phyloP scores from a whole-genome alignment of 2,888 invertebrate species.

The Leptinotarsa rubiginosa region DNA sequence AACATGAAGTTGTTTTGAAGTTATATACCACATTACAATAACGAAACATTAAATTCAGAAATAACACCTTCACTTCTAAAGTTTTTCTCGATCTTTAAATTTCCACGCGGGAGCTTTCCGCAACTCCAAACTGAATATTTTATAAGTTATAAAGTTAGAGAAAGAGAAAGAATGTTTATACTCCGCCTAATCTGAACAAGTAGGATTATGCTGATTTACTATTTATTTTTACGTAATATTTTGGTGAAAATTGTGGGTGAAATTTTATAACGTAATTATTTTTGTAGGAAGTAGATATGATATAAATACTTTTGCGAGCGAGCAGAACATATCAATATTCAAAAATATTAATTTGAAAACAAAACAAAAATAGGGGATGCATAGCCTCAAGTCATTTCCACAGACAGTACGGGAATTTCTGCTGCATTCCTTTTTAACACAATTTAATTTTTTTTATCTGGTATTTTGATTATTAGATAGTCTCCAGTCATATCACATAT shows the following conservation, averaged over 20 bases:
- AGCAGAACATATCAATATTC: no score
- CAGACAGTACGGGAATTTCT: no score
- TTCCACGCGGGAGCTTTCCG: slow-evolving; percentile 43
- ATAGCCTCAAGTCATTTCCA: no score
- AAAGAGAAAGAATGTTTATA: slow-evolving; percentile 46
- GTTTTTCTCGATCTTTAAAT: slow-evolving; percentile 54
- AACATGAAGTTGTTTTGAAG: slow-evolving; percentile 17
- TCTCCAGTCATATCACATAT: no score
- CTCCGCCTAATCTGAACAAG: slow-evolving; percentile 43
- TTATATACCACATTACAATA: slow-evolving; percentile 29
- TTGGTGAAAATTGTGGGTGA: slow-evolving; percentile 44
- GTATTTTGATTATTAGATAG: no score
- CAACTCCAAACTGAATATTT: slow-evolving; percentile 58
- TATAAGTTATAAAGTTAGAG: slow-evolving; percentile 56
- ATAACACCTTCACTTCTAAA: slow-evolving; percentile 54
- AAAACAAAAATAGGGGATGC: no score
- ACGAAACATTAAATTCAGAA: slow-evolving; percentile 53
- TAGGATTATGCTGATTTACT: slow-evolving; percentile 48
- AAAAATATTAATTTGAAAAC: no score
- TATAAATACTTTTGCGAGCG: background rate
- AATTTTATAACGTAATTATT: slow-evolving; percentile 37
- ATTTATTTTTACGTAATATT: slow-evolving; percentile 48
- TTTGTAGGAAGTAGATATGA: background rate
- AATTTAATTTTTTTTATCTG: no score
- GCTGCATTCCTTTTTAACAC: no score